Evolutionary conservation across 2,888 invertebrate species (phyloP).

Genomic region (Dione vanillae): DNA sequence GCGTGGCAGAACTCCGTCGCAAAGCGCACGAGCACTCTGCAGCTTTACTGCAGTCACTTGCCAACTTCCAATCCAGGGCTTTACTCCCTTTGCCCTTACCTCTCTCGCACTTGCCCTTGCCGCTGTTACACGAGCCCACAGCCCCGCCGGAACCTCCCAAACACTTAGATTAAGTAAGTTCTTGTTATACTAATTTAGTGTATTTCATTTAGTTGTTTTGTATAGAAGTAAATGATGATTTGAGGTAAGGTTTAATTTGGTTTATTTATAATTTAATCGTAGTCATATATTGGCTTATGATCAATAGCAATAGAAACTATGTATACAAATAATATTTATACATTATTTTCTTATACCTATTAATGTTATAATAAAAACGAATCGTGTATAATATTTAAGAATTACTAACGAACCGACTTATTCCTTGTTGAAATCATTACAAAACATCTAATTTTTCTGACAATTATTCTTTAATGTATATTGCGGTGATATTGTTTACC

Average conservation of each 20-base stretch:
- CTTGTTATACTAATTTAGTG: neutral
- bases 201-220: neutral
- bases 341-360: no score
- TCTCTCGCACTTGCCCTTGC: conserved; percentile 67
- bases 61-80: conserved; percentile 86
- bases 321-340: no score
- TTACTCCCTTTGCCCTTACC: conserved; percentile 74
- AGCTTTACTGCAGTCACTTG: conserved; percentile 90
- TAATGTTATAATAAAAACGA: no score
- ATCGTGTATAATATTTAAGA: no score
- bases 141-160: conserved; percentile 64
- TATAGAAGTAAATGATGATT: neutral
- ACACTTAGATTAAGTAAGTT: conserved; percentile 62
- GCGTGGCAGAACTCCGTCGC: conserved; percentile 95
- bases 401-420: no score
- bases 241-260: neutral
- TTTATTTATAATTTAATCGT: neutral
- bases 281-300: neutral
- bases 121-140: conserved; percentile 56
- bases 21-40: conserved; percentile 98
- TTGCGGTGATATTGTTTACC: neutral
- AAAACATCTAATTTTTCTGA: no score
- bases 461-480: neutral
- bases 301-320: no score
- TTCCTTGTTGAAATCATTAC: no score